These are phyloP conservation scores for Tetraodon nigroviridis DNA, from an alignment of 2,113 vertebrate genomes.

Conservation along the genomic window DNA sequence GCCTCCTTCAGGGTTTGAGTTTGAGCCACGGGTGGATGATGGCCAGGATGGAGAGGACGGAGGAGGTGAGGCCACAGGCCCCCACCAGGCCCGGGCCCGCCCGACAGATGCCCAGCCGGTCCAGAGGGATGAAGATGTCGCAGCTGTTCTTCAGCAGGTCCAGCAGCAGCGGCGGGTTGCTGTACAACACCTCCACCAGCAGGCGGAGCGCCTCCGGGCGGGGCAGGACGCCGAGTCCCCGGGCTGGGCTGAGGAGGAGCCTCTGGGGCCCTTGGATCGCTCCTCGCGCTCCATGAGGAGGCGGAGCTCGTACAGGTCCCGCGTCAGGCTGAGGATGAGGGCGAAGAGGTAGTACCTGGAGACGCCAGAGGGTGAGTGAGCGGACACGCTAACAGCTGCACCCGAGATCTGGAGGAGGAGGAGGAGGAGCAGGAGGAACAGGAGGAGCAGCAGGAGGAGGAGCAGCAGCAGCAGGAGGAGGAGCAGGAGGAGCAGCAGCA, in stretches of 20 bases:
- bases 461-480: too few species aligned
- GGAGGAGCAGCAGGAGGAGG: too few species aligned
- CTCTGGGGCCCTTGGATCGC: too few species aligned
- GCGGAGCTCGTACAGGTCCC: slow-evolving; percentile 84
- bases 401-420: too few species aligned
- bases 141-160: slow-evolving; percentile 81
- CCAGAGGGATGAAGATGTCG: slow-evolving; percentile 88
- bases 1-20: slow-evolving; percentile 78
- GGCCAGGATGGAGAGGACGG: slow-evolving; percentile 84
- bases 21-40: slow-evolving; percentile 87
- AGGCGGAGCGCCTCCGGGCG: slow-evolving; percentile 65
- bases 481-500: too few species aligned
- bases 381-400: too few species aligned
- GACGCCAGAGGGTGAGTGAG: background rate
- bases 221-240: background rate
- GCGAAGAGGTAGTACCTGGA: slow-evolving; percentile 88
- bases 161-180: slow-evolving; percentile 84
- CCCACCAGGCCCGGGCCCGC: slow-evolving; percentile 66
- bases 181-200: slow-evolving; percentile 70
- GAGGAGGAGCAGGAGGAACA: too few species aligned
- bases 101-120: slow-evolving; percentile 79
- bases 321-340: slow-evolving; percentile 83
- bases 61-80: slow-evolving; percentile 85
- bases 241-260: too few species aligned
- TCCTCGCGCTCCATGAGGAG: slow-evolving; percentile 76